Evolutionary conservation across 2,113 vertebrate species (phyloP).

Genomic region (Nettapus auritus): DNA sequence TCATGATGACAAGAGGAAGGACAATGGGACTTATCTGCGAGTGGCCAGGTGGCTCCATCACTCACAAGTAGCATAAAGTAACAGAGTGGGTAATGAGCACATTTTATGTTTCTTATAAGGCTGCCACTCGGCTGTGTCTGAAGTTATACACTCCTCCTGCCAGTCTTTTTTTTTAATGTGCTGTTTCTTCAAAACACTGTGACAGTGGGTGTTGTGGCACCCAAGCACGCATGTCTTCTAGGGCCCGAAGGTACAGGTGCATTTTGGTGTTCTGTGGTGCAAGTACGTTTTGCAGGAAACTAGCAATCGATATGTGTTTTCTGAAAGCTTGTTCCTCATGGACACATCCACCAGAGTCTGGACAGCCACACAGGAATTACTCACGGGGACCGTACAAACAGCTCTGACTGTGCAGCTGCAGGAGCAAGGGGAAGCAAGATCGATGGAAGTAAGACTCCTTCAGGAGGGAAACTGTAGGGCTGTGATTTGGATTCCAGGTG

Average conservation of each 20-base stretch:
- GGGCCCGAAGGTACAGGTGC: neutral
- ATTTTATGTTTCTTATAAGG: neutral
- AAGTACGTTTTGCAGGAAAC: neutral
- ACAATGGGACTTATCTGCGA: neutral
- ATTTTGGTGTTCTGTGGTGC: neutral
- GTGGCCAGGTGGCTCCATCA: constrained; percentile 5
- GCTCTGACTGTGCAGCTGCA: neutral
- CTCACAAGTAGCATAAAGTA: neutral
- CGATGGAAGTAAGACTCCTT: neutral
- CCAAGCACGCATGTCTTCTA: neutral
- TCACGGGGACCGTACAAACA: neutral
- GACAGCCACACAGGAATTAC: neutral
- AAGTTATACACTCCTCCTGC: neutral
- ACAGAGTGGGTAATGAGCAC: neutral
- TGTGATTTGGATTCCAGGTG: neutral
- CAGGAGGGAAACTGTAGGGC: neutral
- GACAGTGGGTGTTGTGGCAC: neutral
- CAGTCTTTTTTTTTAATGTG: neutral
- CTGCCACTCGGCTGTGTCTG: neutral
- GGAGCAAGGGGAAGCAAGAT: neutral
- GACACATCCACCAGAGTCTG: neutral
- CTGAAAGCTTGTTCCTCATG: neutral
- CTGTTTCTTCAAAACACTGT: neutral
- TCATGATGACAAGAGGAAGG: neutral
- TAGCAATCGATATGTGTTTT: accelerated